Evolutionary conservation across 2,797 vertebrate species (phyloP).

Genomic region (Phrynocephalus guinanensis): DNA sequence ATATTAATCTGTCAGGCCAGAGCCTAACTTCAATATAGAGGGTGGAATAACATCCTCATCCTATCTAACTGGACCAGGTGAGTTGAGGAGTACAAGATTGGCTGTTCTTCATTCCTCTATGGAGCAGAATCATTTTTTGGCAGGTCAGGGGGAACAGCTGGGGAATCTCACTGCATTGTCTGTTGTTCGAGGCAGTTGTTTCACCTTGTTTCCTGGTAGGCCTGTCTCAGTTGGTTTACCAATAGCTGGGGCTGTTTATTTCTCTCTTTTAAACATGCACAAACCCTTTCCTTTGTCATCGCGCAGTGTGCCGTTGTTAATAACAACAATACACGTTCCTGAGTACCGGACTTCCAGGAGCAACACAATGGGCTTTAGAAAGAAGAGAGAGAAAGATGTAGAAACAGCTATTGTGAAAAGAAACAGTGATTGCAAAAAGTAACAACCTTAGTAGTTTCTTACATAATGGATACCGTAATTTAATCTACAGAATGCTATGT

Average conservation of each 20-base stretch:
- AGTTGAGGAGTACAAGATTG: neutral
- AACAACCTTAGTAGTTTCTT: too few relatives aligned
- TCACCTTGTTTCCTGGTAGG: neutral
- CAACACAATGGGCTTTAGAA: too few relatives aligned
- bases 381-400: too few relatives aligned
- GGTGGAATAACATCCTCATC: neutral
- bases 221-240: neutral
- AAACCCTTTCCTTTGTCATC: neutral
- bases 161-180: too few relatives aligned
- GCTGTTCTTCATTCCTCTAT: neutral
- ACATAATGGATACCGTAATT: too few relatives aligned
- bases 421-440: too few relatives aligned
- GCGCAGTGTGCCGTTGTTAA: neutral
- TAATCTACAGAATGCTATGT: too few relatives aligned
- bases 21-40: neutral
- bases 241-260: neutral
- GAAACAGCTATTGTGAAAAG: too few relatives aligned
- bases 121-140: neutral
- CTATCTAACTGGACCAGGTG: neutral
- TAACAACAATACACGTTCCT: neutral
- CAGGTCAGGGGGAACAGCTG: neutral
- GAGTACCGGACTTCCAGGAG: too few relatives aligned
- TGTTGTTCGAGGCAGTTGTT: neutral
- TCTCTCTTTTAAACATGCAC: neutral
- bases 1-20: neutral